Conservation (phyloP, 2,113 vertebrate species). For the Dendrocopos noguchii region DNA sequence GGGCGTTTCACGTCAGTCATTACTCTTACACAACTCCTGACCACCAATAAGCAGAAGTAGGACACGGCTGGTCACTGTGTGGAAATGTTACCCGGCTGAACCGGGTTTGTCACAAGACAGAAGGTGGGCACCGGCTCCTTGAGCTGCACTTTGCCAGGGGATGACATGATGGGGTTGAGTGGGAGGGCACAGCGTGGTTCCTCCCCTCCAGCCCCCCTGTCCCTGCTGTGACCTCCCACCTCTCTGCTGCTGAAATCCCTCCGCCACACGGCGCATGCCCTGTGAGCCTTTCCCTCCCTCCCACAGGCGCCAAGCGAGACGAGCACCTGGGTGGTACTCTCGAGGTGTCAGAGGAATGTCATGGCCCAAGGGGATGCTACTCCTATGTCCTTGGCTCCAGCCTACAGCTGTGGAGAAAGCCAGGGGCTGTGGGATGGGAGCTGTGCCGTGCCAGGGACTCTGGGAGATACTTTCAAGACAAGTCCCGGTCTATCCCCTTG, state of each 20-base stretch:
- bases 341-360: not conserved
- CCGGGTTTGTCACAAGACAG: not conserved
- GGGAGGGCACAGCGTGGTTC: not conserved
- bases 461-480: not conserved
- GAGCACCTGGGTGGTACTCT: not conserved
- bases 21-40: not conserved
- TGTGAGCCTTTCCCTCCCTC: not conserved
- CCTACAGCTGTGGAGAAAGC: not conserved
- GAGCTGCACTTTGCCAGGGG: fast-evolving
- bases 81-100: not conserved
- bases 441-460: not conserved
- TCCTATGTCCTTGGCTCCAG: not conserved
- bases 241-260: not conserved
- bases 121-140: not conserved
- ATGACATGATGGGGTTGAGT: not conserved
- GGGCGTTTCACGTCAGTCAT: not conserved
- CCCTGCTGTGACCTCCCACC: not conserved
- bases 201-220: not conserved
- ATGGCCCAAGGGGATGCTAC: not conserved
- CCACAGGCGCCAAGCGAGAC: fast-evolving
- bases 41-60: not conserved
- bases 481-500: not conserved
- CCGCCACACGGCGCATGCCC: fast-evolving
- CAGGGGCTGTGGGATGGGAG: not conserved
- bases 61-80: no score